These are phyloP conservation scores for Liasis olivaceus DNA, from an alignment of 2,797 vertebrate species.

Conservation along the genomic window DNA sequence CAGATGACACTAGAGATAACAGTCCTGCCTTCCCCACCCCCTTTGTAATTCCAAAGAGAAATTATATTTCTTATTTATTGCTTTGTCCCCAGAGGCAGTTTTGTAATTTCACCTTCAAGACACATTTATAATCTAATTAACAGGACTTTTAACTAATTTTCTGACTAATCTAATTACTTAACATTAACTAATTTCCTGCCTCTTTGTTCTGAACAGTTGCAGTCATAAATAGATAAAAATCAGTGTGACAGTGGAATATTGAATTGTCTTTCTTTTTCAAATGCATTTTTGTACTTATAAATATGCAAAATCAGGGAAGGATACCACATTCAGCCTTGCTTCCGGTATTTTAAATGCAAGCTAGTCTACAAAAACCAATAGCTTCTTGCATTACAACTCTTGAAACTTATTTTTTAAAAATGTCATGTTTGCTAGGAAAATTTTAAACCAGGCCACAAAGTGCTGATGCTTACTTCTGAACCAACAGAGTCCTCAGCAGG, in stretches of 20 bases:
- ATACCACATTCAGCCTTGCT: background rate
- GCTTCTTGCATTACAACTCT: background rate
- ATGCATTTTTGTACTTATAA: background rate
- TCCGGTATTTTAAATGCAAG: background rate
- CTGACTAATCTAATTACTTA: slow-evolving; percentile 15
- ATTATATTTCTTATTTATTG: slow-evolving; percentile 10
- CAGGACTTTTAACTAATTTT: slow-evolving; percentile 12
- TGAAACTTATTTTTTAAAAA: background rate
- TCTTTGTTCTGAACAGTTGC: background rate
- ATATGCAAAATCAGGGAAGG: background rate
- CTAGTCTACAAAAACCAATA: background rate
- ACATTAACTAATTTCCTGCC: slow-evolving; percentile 7
- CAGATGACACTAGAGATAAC: background rate
- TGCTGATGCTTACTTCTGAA: background rate
- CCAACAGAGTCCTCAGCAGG: background rate
- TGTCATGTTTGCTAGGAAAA: background rate
- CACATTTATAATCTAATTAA: slow-evolving; percentile 21
- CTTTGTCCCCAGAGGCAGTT: slow-evolving; percentile 6
- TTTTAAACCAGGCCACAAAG: background rate
- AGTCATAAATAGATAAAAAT: background rate
- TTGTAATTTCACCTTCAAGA: slow-evolving; percentile 8
- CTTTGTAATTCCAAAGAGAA: slow-evolving; percentile 1
- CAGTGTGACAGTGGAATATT: background rate
- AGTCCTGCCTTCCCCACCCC: background rate
- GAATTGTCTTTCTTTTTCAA: background rate